A percentile compares a stretch with the other conserved stretches of the same genome.
phyloP scores from a whole-genome alignment of 2,797 vertebrate genomes.

The Poeciliopsis infans region DNA sequence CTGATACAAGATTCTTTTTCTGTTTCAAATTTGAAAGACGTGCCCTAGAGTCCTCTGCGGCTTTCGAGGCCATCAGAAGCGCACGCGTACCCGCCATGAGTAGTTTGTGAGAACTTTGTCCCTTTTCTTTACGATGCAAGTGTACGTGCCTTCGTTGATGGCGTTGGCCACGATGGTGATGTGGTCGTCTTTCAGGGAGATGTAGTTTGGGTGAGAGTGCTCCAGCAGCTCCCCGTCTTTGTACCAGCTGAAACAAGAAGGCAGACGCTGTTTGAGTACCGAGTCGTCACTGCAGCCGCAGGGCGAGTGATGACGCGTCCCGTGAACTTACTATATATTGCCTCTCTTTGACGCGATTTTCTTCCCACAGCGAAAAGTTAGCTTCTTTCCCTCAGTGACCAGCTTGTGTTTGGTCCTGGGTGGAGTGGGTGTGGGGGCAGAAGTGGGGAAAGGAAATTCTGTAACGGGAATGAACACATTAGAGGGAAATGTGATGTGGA shows the following conservation, averaged over 20 bases:
- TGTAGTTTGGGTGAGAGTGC: conserved; percentile 92
- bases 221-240: conserved; percentile 96
- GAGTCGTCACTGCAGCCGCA: not conserved
- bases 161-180: conserved; percentile 96
- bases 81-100: conserved; percentile 92
- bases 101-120: conserved; percentile 91
- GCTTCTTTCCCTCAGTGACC: conserved; percentile 91
- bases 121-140: conserved; percentile 91
- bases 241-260: conserved; percentile 87
- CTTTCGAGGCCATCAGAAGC: conserved; percentile 71
- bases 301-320: not conserved
- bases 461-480: conserved; percentile 9
- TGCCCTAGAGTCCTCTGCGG: conserved; percentile 63
- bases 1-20: conserved; percentile 31
- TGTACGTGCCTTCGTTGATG: conserved; percentile 96
- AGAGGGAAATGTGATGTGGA: not conserved
- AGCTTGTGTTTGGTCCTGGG: conserved; percentile 91
- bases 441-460: conserved; percentile 95
- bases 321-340: conserved; percentile 91
- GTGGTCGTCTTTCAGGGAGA: conserved; percentile 89
- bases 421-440: conserved; percentile 84
- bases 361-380: conserved; percentile 95
- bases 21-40: conserved; percentile 59
- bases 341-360: conserved; percentile 95
- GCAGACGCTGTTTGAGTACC: not conserved